A percentile compares a stretch with the other conserved stretches of the same genome.
These are phyloP conservation scores for Patella vulgata DNA, from an alignment of 1,140 invertebrate genomes.

Conservation along the genomic window DNA sequence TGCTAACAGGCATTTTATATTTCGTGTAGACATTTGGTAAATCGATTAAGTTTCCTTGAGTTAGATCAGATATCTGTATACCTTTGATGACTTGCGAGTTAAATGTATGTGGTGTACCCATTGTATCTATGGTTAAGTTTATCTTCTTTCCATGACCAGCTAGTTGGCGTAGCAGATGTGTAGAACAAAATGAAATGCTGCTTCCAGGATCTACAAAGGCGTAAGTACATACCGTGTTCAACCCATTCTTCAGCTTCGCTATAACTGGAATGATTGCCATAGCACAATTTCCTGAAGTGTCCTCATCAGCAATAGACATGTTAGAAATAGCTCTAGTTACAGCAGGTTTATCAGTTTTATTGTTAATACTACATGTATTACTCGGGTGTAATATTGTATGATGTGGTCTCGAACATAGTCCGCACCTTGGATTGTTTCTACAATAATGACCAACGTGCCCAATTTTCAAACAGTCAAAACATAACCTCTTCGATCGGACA, in stretches of 20 bases:
- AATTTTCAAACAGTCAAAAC: conserved; percentile 7
- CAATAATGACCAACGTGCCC: conserved; percentile 1
- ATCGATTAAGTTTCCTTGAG: not conserved
- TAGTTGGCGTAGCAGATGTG: not conserved
- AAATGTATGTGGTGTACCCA: not conserved
- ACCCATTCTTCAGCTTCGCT: not conserved
- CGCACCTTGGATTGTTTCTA: not conserved
- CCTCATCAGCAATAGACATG: not conserved
- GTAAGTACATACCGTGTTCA: not conserved
- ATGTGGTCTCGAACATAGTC: not conserved
- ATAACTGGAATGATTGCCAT: not conserved
- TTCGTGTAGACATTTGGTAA: not conserved
- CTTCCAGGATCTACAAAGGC: conserved; percentile 6
- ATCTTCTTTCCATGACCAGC: conserved; percentile 3
- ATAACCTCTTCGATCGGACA: not conserved
- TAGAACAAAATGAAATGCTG: not conserved
- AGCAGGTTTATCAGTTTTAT: not conserved
- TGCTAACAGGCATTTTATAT: conserved; percentile 9
- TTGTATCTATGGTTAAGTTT: not conserved
- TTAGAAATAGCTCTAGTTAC: not conserved
- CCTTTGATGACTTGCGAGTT: not conserved
- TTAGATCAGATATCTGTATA: not conserved
- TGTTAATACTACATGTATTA: not conserved
- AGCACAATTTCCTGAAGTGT: not conserved
- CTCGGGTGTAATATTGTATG: not conserved